phyloP scores from a whole-genome alignment of 2,113 vertebrate genomes.

The Danionella cerebrum region DNA sequence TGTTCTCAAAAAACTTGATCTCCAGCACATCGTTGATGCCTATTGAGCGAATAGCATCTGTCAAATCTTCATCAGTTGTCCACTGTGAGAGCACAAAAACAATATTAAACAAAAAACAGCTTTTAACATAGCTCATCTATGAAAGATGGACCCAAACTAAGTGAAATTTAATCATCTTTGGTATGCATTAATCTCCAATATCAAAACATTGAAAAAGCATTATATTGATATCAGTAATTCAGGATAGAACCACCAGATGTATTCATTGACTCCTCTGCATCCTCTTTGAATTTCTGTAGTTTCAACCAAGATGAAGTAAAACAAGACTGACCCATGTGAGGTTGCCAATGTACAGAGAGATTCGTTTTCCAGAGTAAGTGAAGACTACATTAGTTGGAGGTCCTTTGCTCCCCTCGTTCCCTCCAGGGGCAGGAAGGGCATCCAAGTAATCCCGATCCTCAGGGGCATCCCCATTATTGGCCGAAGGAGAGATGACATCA shows the following conservation, averaged over 20 bases:
- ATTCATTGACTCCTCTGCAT: no score
- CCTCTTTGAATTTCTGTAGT: no score
- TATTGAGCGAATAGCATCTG: conserved; percentile 90
- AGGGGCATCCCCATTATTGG: conserved; percentile 96
- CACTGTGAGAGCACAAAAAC: conserved; percentile 68
- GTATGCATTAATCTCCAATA: no score
- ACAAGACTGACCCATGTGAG: conserved; percentile 17
- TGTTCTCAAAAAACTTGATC: conserved; percentile 99
- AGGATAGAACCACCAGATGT: no score
- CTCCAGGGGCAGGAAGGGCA: conserved; percentile 79
- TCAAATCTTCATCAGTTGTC: conserved; percentile 98
- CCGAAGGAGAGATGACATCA: conserved; percentile 95
- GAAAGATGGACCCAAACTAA: no score
- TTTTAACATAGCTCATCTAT: no score
- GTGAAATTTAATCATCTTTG: no score
- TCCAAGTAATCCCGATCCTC: conserved; percentile 97
- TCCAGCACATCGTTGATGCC: conserved; percentile 95
- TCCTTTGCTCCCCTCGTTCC: conserved; percentile 86
- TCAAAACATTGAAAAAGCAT: no score
- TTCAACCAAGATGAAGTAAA: no score
- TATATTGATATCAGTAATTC: no score
- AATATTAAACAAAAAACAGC: neutral
- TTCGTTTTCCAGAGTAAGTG: conserved; percentile 93
- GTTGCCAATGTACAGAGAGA: conserved; percentile 75
- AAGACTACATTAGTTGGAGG: conserved; percentile 87